These are phyloP conservation scores for Ailurus styani DNA, from an alignment of 2,113 vertebrate genomes.

Conservation along the genomic window DNA sequence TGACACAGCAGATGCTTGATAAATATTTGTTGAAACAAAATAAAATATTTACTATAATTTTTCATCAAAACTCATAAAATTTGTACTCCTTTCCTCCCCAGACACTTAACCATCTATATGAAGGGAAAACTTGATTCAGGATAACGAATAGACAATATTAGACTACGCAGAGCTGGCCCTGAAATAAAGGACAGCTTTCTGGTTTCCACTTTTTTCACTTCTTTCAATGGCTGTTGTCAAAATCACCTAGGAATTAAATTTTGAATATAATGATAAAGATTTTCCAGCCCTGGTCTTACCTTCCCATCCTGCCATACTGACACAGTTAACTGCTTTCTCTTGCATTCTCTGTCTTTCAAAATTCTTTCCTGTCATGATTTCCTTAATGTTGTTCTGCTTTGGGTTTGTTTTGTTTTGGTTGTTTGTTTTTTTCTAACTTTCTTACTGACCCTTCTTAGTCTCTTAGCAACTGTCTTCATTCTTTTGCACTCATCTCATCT, in stretches of 20 bases:
- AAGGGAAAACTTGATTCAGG: slow-evolving; percentile 21
- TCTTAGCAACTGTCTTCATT: not conserved
- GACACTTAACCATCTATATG: slow-evolving; percentile 7
- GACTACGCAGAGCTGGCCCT: not conserved
- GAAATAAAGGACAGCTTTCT: not conserved
- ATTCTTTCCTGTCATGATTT: not conserved
- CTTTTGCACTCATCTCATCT: not conserved
- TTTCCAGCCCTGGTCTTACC: not conserved
- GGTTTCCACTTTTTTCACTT: not conserved
- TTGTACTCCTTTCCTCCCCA: slow-evolving; percentile 37
- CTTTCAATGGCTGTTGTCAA: not conserved
- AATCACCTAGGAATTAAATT: not conserved
- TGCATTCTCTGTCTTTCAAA: not conserved
- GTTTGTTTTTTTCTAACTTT: not conserved
- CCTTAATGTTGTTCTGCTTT: too few species aligned
- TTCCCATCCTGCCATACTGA: not conserved
- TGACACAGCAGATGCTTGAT: slow-evolving; percentile 60
- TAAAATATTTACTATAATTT: slow-evolving; percentile 65
- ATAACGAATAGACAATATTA: not conserved
- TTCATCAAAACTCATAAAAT: slow-evolving; percentile 57
- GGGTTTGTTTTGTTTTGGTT: not conserved
- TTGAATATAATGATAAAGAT: not conserved
- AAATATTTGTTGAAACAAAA: slow-evolving; percentile 68
- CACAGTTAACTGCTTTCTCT: not conserved
- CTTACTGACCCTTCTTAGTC: not conserved